Conservation (phyloP, 2,113 vertebrate genomes). For the Apteryx owenii region DNA sequence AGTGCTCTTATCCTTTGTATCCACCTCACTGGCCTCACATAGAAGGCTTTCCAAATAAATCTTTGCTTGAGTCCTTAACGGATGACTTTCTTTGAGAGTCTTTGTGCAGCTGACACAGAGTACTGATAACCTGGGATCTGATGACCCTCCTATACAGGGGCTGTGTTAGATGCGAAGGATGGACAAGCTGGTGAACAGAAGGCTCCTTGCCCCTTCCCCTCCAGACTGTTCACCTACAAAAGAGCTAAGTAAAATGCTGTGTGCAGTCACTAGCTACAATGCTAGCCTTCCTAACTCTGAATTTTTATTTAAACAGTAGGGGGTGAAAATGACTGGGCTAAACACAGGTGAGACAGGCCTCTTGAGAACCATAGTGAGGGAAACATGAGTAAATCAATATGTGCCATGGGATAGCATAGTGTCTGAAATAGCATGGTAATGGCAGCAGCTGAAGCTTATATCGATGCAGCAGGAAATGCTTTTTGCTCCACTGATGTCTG, state of each 20-base stretch:
- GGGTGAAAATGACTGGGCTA: slow-evolving; percentile 10
- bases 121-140: not conserved
- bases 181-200: not conserved
- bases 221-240: not conserved
- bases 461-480: not conserved
- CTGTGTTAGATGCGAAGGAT: not conserved
- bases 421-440: slow-evolving; percentile 34
- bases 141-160: not conserved
- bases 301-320: slow-evolving; percentile 9
- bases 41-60: slow-evolving; percentile 51
- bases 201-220: not conserved
- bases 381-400: slow-evolving; percentile 11
- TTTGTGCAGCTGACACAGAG: slow-evolving; percentile 10
- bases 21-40: slow-evolving; percentile 20
- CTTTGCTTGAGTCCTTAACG: slow-evolving; percentile 22
- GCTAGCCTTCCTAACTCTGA: not conserved
- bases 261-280: not conserved
- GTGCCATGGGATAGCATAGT: not conserved
- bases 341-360: slow-evolving; percentile 40
- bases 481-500: slow-evolving; percentile 20
- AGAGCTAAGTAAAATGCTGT: not conserved
- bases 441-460: slow-evolving; percentile 45
- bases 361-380: not conserved
- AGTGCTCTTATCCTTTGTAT: slow-evolving; percentile 11
- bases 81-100: slow-evolving; percentile 11